A percentile compares a stretch with the other conserved stretches of the same genome.
Conservation (phyloP, 2,888 invertebrate species). For the Troides helena region DNA sequence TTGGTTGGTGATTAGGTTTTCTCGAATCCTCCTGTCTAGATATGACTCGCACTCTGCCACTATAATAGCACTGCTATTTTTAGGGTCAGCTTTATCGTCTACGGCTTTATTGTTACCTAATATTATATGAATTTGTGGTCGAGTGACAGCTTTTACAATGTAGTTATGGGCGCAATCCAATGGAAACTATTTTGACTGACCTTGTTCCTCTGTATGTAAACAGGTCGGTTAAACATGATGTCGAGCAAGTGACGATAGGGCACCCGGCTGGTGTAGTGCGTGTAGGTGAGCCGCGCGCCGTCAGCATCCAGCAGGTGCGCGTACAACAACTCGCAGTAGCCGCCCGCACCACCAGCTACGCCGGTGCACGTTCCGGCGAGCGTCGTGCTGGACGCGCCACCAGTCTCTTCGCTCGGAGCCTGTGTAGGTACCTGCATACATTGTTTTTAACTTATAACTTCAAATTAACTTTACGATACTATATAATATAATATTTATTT, state of each 20-base stretch:
- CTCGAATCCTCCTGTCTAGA: too few relatives aligned
- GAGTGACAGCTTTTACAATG: too few relatives aligned
- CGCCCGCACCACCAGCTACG: conserved; percentile 41
- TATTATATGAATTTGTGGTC: too few relatives aligned
- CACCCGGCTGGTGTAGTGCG: conserved; percentile 89
- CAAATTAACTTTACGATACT: not conserved
- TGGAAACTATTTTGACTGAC: conserved; percentile 46
- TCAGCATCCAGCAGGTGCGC: conserved; percentile 90
- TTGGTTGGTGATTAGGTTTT: too few relatives aligned
- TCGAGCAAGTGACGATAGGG: conserved; percentile 87
- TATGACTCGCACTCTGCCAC: too few relatives aligned
- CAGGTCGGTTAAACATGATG: conserved; percentile 89
- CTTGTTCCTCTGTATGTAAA: conserved; percentile 87
- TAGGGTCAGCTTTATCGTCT: too few relatives aligned
- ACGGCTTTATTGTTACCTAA: too few relatives aligned
- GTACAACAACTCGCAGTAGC: conserved; percentile 89
- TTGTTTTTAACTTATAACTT: not conserved
- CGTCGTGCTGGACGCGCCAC: conserved; percentile 43
- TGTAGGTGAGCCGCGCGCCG: conserved; percentile 89
- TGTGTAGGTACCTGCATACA: conserved; percentile 85
- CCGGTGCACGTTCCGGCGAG: conserved; percentile 35
- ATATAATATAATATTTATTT: too few relatives aligned
- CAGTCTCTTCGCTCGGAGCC: conserved; percentile 75
- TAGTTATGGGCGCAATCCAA: too few relatives aligned
- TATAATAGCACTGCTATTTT: too few relatives aligned